A percentile compares a stretch with the other conserved stretches of the same genome.
phyloP scores from a whole-genome alignment of 2,888 invertebrate genomes.

The Tridacna gigas region DNA sequence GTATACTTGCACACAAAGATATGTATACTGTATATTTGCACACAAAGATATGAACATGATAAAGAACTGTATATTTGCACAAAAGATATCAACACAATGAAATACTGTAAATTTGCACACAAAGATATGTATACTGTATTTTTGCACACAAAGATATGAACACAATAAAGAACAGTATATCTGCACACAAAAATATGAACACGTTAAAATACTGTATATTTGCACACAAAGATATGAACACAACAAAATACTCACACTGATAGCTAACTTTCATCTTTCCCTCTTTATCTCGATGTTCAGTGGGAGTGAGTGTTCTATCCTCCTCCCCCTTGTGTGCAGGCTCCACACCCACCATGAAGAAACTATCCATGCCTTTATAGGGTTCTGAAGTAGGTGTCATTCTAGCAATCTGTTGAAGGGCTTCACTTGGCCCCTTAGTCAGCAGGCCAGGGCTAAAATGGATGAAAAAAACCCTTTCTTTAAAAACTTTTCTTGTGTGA shows the following conservation, averaged over 20 bases:
- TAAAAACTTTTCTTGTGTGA: no score
- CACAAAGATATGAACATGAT: not conserved
- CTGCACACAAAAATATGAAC: no score
- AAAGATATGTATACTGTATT: no score
- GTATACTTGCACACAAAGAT: no score
- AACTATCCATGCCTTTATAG: slow-evolving; percentile 72
- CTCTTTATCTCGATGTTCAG: slow-evolving; percentile 62
- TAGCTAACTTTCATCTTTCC: slow-evolving; percentile 77
- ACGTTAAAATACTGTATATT: no score
- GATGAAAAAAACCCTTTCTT: not conserved
- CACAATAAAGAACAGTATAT: no score
- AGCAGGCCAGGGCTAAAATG: slow-evolving; percentile 69
- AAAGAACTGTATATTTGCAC: no score
- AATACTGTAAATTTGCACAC: no score
- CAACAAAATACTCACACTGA: slow-evolving; percentile 69
- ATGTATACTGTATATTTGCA: no score
- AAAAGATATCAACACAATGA: no score
- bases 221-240: not conserved
- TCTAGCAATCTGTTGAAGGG: slow-evolving; percentile 72
- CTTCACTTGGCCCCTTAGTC: slow-evolving; percentile 78
- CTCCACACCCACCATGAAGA: slow-evolving; percentile 79
- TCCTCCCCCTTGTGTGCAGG: slow-evolving; percentile 55
- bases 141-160: no score
- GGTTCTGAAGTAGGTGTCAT: slow-evolving; percentile 58
- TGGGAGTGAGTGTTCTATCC: slow-evolving; percentile 72